These are phyloP conservation scores for Coreius guichenoti DNA, from an alignment of 2,797 vertebrate species.

Conservation along the genomic window DNA sequence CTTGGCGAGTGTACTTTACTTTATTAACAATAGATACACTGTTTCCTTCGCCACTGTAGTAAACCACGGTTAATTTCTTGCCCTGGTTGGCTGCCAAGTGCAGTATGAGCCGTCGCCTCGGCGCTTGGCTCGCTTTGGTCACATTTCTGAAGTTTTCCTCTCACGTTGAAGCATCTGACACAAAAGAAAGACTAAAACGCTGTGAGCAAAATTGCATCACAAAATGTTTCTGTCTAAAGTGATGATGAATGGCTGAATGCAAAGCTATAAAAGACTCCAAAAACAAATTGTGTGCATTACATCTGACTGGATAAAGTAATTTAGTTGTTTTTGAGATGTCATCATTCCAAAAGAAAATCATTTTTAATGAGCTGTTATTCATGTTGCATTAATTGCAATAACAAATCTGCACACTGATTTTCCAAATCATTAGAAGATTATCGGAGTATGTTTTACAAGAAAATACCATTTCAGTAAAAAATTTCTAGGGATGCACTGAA, in stretches of 20 bases:
- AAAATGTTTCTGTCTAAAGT: background rate
- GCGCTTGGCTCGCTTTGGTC: slow-evolving; percentile 52
- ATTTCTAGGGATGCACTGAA: too few relatives aligned
- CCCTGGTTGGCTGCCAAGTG: slow-evolving; percentile 52
- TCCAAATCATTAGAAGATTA: too few relatives aligned
- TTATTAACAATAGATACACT: slow-evolving; percentile 60
- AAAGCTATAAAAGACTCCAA: background rate
- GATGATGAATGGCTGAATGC: background rate
- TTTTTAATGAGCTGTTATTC: background rate
- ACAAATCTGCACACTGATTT: background rate
- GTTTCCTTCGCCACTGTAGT: slow-evolving; percentile 45
- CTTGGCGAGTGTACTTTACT: slow-evolving; percentile 42
- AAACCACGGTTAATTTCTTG: slow-evolving; percentile 50
- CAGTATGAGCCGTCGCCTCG: slow-evolving; percentile 42
- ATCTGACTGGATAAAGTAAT: background rate
- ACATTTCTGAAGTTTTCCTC: slow-evolving; percentile 53
- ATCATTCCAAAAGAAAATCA: too few relatives aligned
- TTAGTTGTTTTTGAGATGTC: background rate
- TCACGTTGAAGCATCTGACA: slow-evolving; percentile 26
- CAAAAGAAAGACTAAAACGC: background rate
- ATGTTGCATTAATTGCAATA: background rate
- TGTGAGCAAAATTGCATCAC: background rate
- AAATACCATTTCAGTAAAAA: background rate
- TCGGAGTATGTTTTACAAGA: background rate
- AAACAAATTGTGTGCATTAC: background rate